Evolutionary conservation across 2,113 vertebrate species (phyloP), one percentile per base, ranked within the genome.

Genomic region (Synchiropus splendidus): DNA sequence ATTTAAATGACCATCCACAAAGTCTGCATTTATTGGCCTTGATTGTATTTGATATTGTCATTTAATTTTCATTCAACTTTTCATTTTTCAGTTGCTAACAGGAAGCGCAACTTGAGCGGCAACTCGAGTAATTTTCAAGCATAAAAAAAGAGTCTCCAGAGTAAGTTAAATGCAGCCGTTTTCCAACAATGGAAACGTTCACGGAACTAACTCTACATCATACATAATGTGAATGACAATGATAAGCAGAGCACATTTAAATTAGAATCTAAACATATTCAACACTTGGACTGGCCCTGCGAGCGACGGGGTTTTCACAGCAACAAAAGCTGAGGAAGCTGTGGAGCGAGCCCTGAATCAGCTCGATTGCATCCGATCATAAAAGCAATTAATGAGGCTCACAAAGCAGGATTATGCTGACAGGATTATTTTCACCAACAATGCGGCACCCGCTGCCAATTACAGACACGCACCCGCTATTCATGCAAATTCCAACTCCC

Each of bases 311-410:
- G 59, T 18, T 63, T 79, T 68, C 74, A 50, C 55, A 51, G 32
- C 36, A 41, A 27, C 43, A 40, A 45, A 55, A 51, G 63, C 45
- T 41, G 51, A 51, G 38, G 40, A 42, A 45, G 52, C 56, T 67
- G 21, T 57, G 67, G 48, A 55, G 50, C 36, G 27, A 45, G 18
- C 36, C 46, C 55, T 74, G 70, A 79, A 73, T 80, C 71, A 70
- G 58, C 45, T 64, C 67, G 67, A 78, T 67, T 67, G 70, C 55
- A 54, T 73, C 56, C 50, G 13, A 66, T 72, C 52, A 70, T 79
- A 76, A 73, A 63, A 58, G 61, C 70, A 82, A 81, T 78, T 82
- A 79, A 82, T 79, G 74, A 72, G 61, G 27, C 56, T 46, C 61
- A 75, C 71, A 74, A 65, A 77, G 49, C 38, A 38, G 68, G 64